Percentiles rank a stretch among this genome's conserved stretches.
These are phyloP conservation scores for Coregonus suidteri DNA, from an alignment of 2,797 vertebrate genomes.

Conservation along the genomic window DNA sequence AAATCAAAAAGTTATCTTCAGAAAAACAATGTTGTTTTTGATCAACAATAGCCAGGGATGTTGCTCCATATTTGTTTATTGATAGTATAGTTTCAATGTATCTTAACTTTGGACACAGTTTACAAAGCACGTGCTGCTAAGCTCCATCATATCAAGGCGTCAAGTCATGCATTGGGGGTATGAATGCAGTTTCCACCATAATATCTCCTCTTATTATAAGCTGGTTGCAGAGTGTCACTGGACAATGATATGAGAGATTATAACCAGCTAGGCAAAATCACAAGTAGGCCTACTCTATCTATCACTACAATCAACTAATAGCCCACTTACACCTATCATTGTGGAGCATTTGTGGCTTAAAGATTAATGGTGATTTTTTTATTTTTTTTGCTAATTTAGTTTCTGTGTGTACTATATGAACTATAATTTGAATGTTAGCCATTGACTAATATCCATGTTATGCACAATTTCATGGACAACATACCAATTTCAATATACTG, in stretches of 20 bases:
- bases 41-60: neutral
- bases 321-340: neutral
- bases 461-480: conserved; percentile 69
- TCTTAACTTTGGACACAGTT: neutral
- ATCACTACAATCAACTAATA: too few species aligned
- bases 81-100: neutral
- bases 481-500: conserved; percentile 67
- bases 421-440: conserved; percentile 58
- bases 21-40: neutral
- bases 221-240: neutral
- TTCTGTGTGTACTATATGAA: neutral
- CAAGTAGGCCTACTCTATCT: neutral
- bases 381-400: neutral
- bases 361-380: neutral
- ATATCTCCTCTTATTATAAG: neutral
- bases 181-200: neutral
- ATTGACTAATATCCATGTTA: conserved; percentile 69
- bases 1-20: neutral
- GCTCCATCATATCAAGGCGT: too few species aligned
- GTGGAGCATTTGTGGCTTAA: neutral
- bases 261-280: neutral
- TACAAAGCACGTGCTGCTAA: too few species aligned
- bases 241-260: neutral
- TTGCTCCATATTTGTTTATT: neutral
- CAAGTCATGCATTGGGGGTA: neutral